phyloP scores from a whole-genome alignment of 2,888 invertebrate genomes.

The Aphodius granarius region DNA sequence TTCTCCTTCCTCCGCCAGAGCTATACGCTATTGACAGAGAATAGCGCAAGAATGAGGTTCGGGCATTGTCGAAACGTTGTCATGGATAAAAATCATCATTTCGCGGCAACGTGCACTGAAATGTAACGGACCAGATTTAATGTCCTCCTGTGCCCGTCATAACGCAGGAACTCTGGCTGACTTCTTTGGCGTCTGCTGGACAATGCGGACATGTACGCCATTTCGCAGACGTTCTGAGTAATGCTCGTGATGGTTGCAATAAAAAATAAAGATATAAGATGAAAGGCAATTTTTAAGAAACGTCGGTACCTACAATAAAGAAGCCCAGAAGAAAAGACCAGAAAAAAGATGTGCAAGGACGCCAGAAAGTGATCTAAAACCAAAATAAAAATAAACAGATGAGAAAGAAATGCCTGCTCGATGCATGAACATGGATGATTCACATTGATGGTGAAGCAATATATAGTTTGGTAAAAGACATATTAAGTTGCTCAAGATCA shows the following conservation, averaged over 20 bases:
- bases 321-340: not conserved
- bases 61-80: conserved; percentile 50
- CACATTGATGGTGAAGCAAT: too few species aligned
- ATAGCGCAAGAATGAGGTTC: conserved; percentile 47
- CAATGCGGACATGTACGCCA: not conserved
- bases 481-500: too few species aligned
- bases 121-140: conserved; percentile 44
- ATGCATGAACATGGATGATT: too few species aligned
- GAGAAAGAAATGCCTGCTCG: too few species aligned
- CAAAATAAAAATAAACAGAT: too few species aligned
- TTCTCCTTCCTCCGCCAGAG: not conserved
- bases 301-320: not conserved
- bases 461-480: too few species aligned
- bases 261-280: not conserved
- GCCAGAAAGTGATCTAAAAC: too few species aligned
- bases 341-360: too few species aligned
- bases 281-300: not conserved
- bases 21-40: conserved; percentile 46
- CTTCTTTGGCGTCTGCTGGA: not conserved
- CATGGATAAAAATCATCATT: conserved; percentile 52
- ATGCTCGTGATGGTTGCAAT: not conserved
- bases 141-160: conserved; percentile 26
- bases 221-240: not conserved
- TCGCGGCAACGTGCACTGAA: conserved; percentile 49
- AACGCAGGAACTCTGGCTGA: not conserved